Conservation (phyloP, 1,140 invertebrate genomes). For the Latrodectus geometricus region DNA sequence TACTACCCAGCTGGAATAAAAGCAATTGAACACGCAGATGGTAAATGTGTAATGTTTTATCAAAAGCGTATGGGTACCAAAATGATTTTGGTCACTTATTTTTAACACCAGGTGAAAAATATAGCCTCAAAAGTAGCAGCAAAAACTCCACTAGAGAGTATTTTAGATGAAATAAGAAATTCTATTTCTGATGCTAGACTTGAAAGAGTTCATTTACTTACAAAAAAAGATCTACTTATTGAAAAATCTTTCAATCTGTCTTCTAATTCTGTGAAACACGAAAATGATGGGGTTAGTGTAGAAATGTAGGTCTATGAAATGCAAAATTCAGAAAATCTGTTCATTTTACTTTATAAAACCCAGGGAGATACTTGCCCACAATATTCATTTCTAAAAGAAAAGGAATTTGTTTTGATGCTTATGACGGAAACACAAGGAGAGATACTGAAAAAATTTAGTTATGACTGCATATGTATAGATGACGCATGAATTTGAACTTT, state of each 20-base stretch:
- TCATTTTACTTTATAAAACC: slow-evolving; percentile 1
- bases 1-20: slow-evolving; percentile 3
- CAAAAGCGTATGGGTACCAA: too few relatives aligned
- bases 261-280: neutral
- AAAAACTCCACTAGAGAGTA: neutral
- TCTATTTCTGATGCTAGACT: neutral
- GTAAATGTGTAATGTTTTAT: neutral
- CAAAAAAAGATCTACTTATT: too few relatives aligned
- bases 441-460: neutral
- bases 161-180: slow-evolving; percentile 9
- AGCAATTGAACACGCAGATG: neutral
- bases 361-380: neutral
- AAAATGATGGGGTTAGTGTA: slow-evolving; percentile 1
- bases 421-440: slow-evolving; percentile 4
- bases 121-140: neutral
- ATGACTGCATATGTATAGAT: too few relatives aligned
- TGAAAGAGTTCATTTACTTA: too few relatives aligned
- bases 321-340: too few relatives aligned
- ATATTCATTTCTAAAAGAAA: neutral
- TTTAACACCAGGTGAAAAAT: neutral
- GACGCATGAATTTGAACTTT: slow-evolving; percentile 6
- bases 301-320: neutral
- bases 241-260: too few relatives aligned
- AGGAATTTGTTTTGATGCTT: slow-evolving; percentile 6
- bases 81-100: neutral